Percentiles rank a stretch among this genome's conserved stretches.
Evolutionary conservation across 2,888 invertebrate species (phyloP).

Genomic region (Volucella bombylans): DNA sequence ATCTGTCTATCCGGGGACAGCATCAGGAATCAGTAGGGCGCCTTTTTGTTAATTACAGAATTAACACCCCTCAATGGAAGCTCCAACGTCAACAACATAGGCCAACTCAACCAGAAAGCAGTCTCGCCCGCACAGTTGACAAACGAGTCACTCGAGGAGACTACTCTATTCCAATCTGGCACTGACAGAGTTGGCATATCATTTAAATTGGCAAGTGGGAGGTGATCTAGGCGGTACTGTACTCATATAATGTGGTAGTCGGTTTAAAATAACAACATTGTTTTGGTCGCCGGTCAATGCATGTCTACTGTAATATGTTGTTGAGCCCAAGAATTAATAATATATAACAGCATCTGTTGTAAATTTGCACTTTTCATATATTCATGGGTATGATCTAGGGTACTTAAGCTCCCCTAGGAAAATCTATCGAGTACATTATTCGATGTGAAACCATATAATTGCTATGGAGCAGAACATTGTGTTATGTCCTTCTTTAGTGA

Average conservation of each 20-base stretch:
- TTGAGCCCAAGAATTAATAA: constrained; percentile 56
- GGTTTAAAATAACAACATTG: constrained; percentile 69
- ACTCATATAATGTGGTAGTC: constrained; percentile 47
- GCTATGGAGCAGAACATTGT: constrained; percentile 13
- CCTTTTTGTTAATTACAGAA: constrained; percentile 73
- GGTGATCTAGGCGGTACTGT: constrained; percentile 64
- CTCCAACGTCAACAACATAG: constrained; percentile 68
- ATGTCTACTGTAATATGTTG: constrained; percentile 21
- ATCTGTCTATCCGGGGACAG: constrained; percentile 44
- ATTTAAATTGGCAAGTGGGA: constrained; percentile 71
- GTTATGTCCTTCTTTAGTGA: constrained; percentile 33
- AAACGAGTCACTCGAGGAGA: constrained; percentile 71
- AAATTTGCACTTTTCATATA: constrained; percentile 53
- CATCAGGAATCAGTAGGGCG: constrained; percentile 70
- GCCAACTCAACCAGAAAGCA: constrained; percentile 64
- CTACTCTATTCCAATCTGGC: constrained; percentile 65
- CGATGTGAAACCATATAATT: constrained; percentile 63
- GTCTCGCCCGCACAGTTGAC: constrained; percentile 68
- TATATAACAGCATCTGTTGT: constrained; percentile 50
- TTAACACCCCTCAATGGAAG: constrained; percentile 67
- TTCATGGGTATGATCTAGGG: constrained; percentile 14
- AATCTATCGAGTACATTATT: constrained; percentile 13
- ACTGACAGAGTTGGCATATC: constrained; percentile 71
- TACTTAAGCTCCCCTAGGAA: constrained; percentile 6
- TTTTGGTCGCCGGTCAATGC: constrained; percentile 51